Conservation (phyloP, 2,113 vertebrate genomes). For the Pipa parva region DNA sequence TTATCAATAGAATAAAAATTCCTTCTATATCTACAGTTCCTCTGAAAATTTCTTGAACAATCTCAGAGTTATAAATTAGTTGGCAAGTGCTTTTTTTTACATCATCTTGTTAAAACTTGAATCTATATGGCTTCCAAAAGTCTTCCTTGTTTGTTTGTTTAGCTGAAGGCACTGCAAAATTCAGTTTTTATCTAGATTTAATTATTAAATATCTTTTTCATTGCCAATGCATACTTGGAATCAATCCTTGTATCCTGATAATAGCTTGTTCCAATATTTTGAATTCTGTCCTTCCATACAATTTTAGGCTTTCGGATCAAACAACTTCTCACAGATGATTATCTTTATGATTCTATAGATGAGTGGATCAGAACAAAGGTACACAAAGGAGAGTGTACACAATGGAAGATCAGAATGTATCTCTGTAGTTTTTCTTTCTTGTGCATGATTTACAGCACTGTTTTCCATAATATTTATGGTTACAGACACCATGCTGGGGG, state of each 20-base stretch:
- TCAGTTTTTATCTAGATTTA: not conserved
- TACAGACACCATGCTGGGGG: slow-evolving; percentile 89
- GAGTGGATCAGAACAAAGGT: slow-evolving; percentile 3
- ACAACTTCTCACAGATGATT: slow-evolving; percentile 1
- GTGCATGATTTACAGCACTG: slow-evolving; percentile 93
- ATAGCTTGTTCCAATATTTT: slow-evolving; percentile 1
- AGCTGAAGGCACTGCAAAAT: not conserved
- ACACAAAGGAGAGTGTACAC: slow-evolving; percentile 23
- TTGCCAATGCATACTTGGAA: not conserved
- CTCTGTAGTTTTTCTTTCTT: slow-evolving; percentile 67
- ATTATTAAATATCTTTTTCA: not conserved
- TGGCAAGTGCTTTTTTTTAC: slow-evolving; percentile 2
- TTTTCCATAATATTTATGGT: slow-evolving; percentile 93
- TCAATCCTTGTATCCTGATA: not conserved
- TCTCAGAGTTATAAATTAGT: not conserved
- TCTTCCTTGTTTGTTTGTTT: not conserved
- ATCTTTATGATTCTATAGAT: not conserved
- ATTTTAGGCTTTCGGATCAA: slow-evolving; percentile 1
- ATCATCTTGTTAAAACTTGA: not conserved
- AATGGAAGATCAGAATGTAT: not conserved
- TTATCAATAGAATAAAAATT: not conserved
- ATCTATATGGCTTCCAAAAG: not conserved
- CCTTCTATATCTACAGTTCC: not conserved
- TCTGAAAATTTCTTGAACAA: not conserved
- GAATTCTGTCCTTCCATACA: not conserved